Evolutionary conservation across 2,113 vertebrate genomes (phyloP), one percentile per base, ranked within the genome.

Genomic region (Epinephelus moara): DNA sequence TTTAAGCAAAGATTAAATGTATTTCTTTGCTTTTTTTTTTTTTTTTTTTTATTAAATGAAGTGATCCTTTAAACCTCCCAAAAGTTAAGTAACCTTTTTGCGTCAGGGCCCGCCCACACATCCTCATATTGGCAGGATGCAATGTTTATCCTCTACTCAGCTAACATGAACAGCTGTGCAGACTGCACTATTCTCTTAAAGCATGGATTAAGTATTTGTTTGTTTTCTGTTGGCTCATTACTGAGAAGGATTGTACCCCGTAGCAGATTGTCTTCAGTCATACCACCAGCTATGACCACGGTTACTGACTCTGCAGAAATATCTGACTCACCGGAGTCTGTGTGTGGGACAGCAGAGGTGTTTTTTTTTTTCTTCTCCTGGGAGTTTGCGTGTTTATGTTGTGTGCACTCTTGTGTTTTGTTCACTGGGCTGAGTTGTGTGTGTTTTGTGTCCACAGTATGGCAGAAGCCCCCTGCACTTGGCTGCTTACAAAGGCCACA

Each of bases 401-500:
- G 12, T 17, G 8, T 49, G 17, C 4, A 12, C 25, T 42, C 10
- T 37, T 60, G 37, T 56, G 66, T n/a, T 30, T 66, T 33, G 21
- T 67, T 76, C 3, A 42, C 30, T 37, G 14, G 14, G 70, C 5
- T 85, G 49, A 69, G 15, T 57, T 94, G 69, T 79, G 59, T 83
- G 40, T 86, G 25, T 94, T 75, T 89, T 92, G 45, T 57, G 91
- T 91, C 45, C 37, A 15, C 94, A 99, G 98, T 96, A 98, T 95
- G 98, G 98, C 92, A 95, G 98, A 85, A 97, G 97, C 1, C 96
- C 98, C 1, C 88, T 99, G 84, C 98, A 99, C 93, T 94, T 99
- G 93, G 97, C 98, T 84, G 96, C 98, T 82, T 95, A 99, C 94
- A 99, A 97, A 92, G 97, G 97, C 85, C 98, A 99, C 92, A 94